Conservation (phyloP, 2,113 vertebrate genomes). For the Melanocharis versteri region DNA sequence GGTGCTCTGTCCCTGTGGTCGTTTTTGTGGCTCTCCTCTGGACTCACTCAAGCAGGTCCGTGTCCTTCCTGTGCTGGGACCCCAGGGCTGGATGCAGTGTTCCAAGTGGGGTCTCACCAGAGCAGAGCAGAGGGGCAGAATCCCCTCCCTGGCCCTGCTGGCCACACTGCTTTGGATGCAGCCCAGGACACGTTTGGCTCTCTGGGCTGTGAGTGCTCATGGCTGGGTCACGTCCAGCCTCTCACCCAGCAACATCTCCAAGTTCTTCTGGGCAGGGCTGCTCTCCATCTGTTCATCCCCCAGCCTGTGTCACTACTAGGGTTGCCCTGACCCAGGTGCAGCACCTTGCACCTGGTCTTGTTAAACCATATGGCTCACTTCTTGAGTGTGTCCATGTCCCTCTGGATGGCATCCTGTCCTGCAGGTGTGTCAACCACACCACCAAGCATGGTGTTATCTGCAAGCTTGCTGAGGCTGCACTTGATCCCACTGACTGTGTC, state of each 20-base stretch:
- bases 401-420: background rate
- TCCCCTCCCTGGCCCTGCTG: background rate
- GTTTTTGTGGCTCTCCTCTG: rapidly evolving
- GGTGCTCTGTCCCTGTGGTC: background rate
- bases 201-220: rapidly evolving
- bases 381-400: background rate
- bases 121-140: background rate
- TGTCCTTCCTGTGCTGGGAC: background rate
- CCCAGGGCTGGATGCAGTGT: background rate
- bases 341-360: background rate
- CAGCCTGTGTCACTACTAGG: background rate
- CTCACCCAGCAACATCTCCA: background rate
- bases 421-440: background rate
- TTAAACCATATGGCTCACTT: background rate
- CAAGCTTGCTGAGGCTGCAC: background rate
- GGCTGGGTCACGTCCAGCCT: rapidly evolving
- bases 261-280: rapidly evolving
- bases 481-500: background rate
- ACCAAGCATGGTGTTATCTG: background rate
- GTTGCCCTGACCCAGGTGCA: background rate
- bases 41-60: rapidly evolving
- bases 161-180: rapidly evolving
- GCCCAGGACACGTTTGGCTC: rapidly evolving
- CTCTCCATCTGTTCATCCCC: background rate
- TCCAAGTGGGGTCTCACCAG: background rate